Percentiles rank a stretch among this genome's conserved stretches.
These are phyloP conservation scores for Luperina testacea DNA, from an alignment of 2,888 invertebrate genomes.

Conservation along the genomic window DNA sequence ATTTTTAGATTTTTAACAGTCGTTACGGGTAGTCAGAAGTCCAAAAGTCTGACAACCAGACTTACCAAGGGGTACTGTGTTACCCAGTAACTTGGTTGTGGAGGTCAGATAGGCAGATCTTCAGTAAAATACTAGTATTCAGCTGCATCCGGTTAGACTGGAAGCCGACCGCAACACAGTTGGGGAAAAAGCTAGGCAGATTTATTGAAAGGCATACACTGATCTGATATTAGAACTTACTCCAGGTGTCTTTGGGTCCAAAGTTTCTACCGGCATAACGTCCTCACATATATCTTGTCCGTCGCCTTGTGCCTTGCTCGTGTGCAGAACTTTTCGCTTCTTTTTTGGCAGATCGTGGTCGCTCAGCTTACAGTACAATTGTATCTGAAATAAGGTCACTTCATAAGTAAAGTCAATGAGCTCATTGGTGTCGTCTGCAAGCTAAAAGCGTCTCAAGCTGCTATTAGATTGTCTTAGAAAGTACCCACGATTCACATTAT, in stretches of 20 bases:
- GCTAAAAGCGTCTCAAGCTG: no score
- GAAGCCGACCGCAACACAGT: background rate
- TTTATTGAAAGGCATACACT: background rate
- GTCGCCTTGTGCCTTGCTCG: conserved; percentile 78
- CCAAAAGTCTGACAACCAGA: background rate
- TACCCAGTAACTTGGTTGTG: background rate
- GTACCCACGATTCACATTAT: background rate
- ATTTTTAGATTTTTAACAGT: background rate
- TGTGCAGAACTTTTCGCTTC: conserved; percentile 72
- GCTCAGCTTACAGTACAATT: conserved; percentile 83
- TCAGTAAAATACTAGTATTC: background rate
- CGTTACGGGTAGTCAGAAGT: background rate
- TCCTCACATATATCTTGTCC: conserved; percentile 77
- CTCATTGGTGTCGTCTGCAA: background rate
- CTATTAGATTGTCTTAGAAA: background rate
- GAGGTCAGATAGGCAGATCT: background rate
- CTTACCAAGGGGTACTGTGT: background rate
- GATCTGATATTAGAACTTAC: conserved; percentile 60
- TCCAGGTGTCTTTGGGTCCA: conserved; percentile 58
- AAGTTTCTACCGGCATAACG: conserved; percentile 73
- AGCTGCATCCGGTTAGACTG: background rate
- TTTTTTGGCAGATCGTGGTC: conserved; percentile 77
- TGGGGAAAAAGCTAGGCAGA: background rate
- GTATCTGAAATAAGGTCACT: conserved; percentile 70
- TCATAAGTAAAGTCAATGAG: background rate